Evolutionary conservation across 2,113 vertebrate genomes (phyloP), one percentile per base, ranked within the genome.

Genomic region (Leucoraja erinaceus): DNA sequence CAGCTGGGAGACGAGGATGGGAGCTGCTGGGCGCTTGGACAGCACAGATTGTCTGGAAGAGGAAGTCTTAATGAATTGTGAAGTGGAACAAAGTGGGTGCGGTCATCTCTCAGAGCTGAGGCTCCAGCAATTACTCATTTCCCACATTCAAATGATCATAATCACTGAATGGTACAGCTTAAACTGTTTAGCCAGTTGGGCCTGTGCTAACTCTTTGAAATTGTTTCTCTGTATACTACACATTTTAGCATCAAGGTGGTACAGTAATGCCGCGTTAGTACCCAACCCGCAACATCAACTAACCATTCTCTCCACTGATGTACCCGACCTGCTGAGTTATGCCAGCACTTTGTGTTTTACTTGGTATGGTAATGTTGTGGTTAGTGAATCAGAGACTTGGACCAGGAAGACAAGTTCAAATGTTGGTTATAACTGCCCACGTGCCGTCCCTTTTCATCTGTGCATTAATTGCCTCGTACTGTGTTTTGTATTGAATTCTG

Each of bases 1-100:
- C 10, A 5, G 56, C 56, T 7, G 0, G 59, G 14, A 31, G n/a
- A 1, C 5, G 0, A 10, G 20, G 16, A 3, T 3, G 2, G 18
- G 59, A 59, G 20, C 0, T 28, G 22, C 54, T 11, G 54, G n/a
- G 47, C n/a, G 0, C 5, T 61, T 20, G 83, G 18, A n/a, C 28
- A 61, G 28, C 83, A 31, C 54, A 10, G 5, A 86, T 5, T 14
- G 2, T 2, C 83, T 18, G 28, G n/a, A 88, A 63, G 83, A 88
- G 83, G 83, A 88, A 88, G 59, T 66, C 61, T 18, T 7, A 0
- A 3, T 31, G 1, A 2, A 33, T 63, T 16, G 28, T 31, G 12
- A 86, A n/a, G 11, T 16, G 28, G 59, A 63, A 88, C n/a, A 31
- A 8, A 18, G 56, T 88, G 28, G 56, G 83, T 88, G 59, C 14